phyloP scores from a whole-genome alignment of 1,140 invertebrate species.

The Andrena cerasifolii region DNA sequence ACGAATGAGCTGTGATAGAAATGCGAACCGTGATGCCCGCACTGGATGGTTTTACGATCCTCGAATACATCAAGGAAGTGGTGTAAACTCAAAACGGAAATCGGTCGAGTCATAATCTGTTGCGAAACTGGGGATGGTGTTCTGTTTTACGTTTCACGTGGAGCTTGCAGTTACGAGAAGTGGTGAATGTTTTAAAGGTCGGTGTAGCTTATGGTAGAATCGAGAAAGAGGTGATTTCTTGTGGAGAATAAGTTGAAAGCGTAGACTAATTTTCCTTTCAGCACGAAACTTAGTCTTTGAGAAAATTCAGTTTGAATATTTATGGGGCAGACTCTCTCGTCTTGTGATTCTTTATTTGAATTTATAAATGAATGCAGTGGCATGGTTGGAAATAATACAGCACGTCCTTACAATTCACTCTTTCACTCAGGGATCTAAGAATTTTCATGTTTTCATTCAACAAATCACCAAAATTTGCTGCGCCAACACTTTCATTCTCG shows the following conservation, averaged over 20 bases:
- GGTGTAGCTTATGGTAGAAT: neutral
- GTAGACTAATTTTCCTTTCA: too few relatives aligned
- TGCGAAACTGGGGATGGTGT: constrained; percentile 3
- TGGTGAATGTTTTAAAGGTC: constrained; percentile 3
- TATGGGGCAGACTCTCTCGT: neutral
- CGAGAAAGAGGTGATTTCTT: neutral
- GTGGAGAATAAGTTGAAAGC: too few relatives aligned
- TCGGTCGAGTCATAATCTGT: neutral
- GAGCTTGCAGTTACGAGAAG: neutral
- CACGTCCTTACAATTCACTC: too few relatives aligned
- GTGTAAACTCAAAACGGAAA: neutral
- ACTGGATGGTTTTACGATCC: neutral
- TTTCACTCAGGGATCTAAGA: too few relatives aligned
- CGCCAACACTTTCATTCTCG: too few relatives aligned
- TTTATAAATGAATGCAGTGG: too few relatives aligned
- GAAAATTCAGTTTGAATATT: neutral
- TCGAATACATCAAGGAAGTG: neutral
- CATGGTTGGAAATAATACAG: too few relatives aligned
- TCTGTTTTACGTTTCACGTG: neutral
- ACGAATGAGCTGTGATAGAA: too few relatives aligned
- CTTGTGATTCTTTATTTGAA: neutral
- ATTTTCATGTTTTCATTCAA: too few relatives aligned
- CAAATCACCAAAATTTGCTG: too few relatives aligned
- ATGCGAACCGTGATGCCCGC: neutral
- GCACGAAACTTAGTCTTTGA: too few relatives aligned